Evolutionary conservation across 2,888 invertebrate species (phyloP).

Genomic region (Leptarthrus brevirostris): DNA sequence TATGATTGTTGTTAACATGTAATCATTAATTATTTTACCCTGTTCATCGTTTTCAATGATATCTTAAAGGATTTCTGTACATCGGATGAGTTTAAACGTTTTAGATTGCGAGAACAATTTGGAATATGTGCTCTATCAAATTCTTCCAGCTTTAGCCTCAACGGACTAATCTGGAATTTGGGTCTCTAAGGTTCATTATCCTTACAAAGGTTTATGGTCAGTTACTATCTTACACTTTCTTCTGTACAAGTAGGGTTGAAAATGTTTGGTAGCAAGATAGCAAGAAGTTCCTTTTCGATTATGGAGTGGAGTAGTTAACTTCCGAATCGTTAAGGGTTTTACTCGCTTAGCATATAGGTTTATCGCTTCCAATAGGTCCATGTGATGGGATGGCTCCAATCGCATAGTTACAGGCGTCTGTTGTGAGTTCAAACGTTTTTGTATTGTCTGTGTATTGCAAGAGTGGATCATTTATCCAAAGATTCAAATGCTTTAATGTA

Average conservation of each 20-base stretch:
- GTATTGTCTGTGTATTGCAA: conserved; percentile 51
- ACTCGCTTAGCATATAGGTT: conserved; percentile 49
- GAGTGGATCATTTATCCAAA: too few species aligned
- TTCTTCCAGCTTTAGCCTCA: conserved; percentile 46
- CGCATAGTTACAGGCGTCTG: conserved; percentile 54
- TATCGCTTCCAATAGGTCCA: conserved; percentile 31
- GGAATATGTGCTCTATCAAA: too few species aligned
- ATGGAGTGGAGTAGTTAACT: conserved; percentile 51
- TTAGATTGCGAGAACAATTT: too few species aligned
- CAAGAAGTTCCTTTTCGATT: conserved; percentile 54
- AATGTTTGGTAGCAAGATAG: conserved; percentile 58
- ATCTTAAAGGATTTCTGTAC: too few species aligned
- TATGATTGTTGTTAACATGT: too few species aligned
- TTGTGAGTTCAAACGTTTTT: conserved; percentile 51
- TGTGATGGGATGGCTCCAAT: conserved; percentile 53
- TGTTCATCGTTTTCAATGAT: too few species aligned
- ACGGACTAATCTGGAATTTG: conserved; percentile 31
- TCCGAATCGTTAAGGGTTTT: conserved; percentile 49
- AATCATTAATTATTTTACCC: too few species aligned
- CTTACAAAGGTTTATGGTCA: conserved; percentile 61
- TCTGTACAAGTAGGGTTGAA: conserved; percentile 61
- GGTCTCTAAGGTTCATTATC: conserved; percentile 4
- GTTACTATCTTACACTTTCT: conserved; percentile 62
- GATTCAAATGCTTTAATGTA: conserved; percentile 39
- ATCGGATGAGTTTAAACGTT: too few species aligned